Evolutionary conservation across 2,113 vertebrate genomes (phyloP), one percentile per base, ranked within the genome.

Genomic region (Tragelaphus strepsiceros): DNA sequence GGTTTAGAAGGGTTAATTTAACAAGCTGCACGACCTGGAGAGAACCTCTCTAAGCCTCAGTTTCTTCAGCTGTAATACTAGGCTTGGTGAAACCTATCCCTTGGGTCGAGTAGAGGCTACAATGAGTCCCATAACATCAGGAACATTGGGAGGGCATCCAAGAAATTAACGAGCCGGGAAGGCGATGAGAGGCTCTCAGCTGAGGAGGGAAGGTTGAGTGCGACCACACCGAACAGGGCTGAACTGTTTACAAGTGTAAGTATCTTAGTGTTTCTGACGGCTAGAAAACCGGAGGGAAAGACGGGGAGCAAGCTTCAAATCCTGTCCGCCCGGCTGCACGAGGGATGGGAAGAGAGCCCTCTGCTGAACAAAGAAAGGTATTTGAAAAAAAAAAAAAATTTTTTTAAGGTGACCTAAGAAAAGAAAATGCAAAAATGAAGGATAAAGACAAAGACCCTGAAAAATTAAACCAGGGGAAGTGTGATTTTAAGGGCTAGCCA

Each of bases 341-440:
- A 96, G 53, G 56, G 97, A 39, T 91, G 96, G 46, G 49, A 97
- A 98, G 98, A 59, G 98, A 97, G 98, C 98, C 98, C 98, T 98
- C 98, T 98, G 89, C 97, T 94, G 98, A 98, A 96, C 93, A 96
- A 91, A 98, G 84, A 87, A 80, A 19, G 91, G 86, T 88, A 97
- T 94, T 97, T 94, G 7, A 49, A 74, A 35, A 35, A 71, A 71
- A 71, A 71, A 71, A 39, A 71, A 71, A 71, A 39, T 32, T 80
- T 82, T 54, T 26, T 46, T 32, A 85, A 94, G 51, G 43, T 94
- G 93, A 97, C 89, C 98, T 92, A 84, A 94, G 97, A 89, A 95
- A 82, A 77, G 94, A 94, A 92, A 77, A 77, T 3, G 80, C 8
- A 54, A 92, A 74, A 93, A 77, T 30, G 96, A 81, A 94, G 61